These are phyloP conservation scores for Sciurus carolinensis DNA, from an alignment of 2,797 vertebrate species.

Conservation along the genomic window DNA sequence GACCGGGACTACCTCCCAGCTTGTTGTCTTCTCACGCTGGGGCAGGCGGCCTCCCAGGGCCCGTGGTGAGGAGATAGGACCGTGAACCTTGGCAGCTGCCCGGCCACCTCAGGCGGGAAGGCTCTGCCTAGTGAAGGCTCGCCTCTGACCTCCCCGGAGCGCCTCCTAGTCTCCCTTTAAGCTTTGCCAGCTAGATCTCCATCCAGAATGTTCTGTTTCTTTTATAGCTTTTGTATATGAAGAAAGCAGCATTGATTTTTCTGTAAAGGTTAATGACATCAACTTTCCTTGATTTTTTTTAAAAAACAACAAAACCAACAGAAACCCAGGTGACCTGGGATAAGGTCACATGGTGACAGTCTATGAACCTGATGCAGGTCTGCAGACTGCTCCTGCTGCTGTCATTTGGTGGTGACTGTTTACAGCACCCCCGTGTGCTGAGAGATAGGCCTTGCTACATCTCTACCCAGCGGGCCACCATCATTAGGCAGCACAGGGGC, in stretches of 20 bases:
- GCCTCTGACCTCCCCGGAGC: neutral
- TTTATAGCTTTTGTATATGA: neutral
- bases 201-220: neutral
- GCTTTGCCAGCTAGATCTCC: neutral
- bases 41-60: too few species aligned
- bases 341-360: too few species aligned
- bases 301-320: neutral
- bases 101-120: too few species aligned
- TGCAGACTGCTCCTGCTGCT: neutral
- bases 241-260: neutral
- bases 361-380: neutral
- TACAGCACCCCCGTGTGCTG: neutral
- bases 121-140: too few species aligned
- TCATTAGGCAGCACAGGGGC: neutral
- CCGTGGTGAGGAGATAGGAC: too few species aligned
- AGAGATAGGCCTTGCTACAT: neutral
- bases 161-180: neutral
- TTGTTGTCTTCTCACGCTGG: too few species aligned
- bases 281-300: neutral
- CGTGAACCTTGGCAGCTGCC: too few species aligned
- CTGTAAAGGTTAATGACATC: neutral
- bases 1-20: too few species aligned
- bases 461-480: neutral
- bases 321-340: neutral
- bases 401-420: too few species aligned